Evolutionary conservation across 2,113 vertebrate genomes (phyloP), one percentile per base, ranked within the genome.

Genomic region (Melozone crissalis): DNA sequence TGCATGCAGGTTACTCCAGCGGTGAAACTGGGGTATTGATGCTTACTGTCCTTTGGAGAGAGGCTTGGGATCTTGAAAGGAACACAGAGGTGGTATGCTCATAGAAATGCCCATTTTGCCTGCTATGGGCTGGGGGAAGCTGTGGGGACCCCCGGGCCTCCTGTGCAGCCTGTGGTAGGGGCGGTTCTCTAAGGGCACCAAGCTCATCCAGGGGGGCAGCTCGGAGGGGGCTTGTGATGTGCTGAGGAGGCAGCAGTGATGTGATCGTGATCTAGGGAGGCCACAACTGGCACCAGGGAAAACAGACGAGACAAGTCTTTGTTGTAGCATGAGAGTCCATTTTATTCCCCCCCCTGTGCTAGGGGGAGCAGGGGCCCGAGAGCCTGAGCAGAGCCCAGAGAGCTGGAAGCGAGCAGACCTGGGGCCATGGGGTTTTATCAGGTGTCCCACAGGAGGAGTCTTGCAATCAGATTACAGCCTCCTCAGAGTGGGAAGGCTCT

Each of bases 191-290:
- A 1, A 54, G 52, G 28, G 52, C 11, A 4, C 28, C 3, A 2
- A 54, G 28, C 52, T 54, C 28, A 54, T 54, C 52, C 17, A 2
- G 52, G 52, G 27, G 52, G 52, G 17, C 11, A 2, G 10, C 28
- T 31, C 11, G 4, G 28, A 7, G 17, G 52, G 28, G 17, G 17
- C 41, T 16, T 43, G 41, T 94, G 82, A 69, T 90, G 90, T 92
- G 84, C 95, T 62, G 84, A 78, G 93, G 93, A 88, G 82, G 92
- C 89, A 28, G 51, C 51, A 52, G 27, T 52, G 51, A 52, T 54
- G 52, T 31, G 52, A 54, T 54, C 3, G 3, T 31, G 52, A 12
- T 31, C 52, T 28, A 54, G 18, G 28, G 52, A 54, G 17, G 28
- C 52, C 52, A 54, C 28, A 54, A 19, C 17, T 54, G 52, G 17